Percentiles rank a stretch among this genome's conserved stretches.
phyloP scores from a whole-genome alignment of 1,140 invertebrate species.

The Lamellibrachia luymesi region DNA sequence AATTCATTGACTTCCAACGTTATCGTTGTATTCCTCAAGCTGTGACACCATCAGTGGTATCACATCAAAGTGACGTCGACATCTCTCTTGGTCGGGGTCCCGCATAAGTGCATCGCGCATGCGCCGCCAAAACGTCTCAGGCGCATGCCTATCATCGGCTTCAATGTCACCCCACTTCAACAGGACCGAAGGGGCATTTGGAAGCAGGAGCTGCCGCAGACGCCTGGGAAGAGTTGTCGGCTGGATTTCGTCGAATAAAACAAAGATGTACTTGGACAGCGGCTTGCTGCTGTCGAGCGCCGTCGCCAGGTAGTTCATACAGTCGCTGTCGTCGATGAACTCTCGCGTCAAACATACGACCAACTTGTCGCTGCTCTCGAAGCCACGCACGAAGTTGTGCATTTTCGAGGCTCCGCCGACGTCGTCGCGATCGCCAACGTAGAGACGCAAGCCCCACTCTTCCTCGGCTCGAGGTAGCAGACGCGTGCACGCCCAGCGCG shows the following conservation, averaged over 20 bases:
- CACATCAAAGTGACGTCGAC: neutral
- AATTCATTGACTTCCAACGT: too few species aligned
- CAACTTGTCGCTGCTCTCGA: neutral
- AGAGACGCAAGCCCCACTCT: neutral
- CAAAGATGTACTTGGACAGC: conserved; percentile 4
- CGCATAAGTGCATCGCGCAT: neutral
- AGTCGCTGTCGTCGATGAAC: neutral
- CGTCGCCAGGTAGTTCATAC: neutral
- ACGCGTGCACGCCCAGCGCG: neutral
- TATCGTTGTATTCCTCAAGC: too few species aligned
- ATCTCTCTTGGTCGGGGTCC: neutral
- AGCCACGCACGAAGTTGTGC: neutral
- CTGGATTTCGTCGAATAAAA: neutral
- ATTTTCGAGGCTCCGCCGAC: neutral
- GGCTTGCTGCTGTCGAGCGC: conserved; percentile 2
- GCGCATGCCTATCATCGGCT: neutral
- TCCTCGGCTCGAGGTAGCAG: neutral
- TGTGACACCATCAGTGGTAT: neutral
- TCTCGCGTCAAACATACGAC: neutral
- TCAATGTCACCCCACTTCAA: neutral
- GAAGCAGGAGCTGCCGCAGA: neutral
- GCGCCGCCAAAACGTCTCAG: neutral
- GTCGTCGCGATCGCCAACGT: conserved; percentile 2
- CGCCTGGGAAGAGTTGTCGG: neutral
- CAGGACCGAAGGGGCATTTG: neutral